A percentile compares a stretch with the other conserved stretches of the same genome.
phyloP scores from a whole-genome alignment of 1,140 invertebrate species.

The Reticulitermes speratus region DNA sequence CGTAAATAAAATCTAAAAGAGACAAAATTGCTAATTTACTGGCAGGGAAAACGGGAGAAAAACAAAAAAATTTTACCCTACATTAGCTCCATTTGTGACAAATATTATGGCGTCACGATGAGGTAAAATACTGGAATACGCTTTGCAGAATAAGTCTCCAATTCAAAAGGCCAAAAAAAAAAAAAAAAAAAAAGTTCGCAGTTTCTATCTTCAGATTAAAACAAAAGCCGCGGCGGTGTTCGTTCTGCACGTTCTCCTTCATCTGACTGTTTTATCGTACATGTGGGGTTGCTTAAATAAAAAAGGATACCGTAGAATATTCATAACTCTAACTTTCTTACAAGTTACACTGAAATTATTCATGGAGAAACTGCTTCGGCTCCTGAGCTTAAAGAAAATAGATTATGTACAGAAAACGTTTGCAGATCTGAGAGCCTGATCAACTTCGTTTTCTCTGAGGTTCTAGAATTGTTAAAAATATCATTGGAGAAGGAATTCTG shows the following conservation, averaged over 20 bases:
- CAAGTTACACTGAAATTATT: constrained; percentile 10
- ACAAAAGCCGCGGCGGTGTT: no score
- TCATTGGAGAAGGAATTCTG: not conserved
- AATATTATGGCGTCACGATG: no score
- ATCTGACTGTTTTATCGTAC: not conserved
- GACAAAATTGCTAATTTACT: no score
- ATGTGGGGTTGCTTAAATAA: not conserved
- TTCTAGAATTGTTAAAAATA: not conserved
- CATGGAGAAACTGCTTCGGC: not conserved
- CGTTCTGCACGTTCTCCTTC: not conserved
- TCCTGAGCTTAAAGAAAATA: not conserved
- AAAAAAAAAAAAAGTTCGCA: no score
- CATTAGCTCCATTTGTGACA: no score
- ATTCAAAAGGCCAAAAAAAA: no score
- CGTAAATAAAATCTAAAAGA: no score
- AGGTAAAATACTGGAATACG: no score
- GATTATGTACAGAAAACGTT: not conserved
- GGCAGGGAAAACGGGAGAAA: no score
- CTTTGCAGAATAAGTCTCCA: no score
- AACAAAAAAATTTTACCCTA: no score
- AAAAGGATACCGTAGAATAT: not conserved
- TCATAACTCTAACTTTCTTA: constrained; percentile 7
- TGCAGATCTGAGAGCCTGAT: not conserved
- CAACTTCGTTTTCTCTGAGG: not conserved
- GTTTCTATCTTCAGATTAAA: no score